Evolutionary conservation across 2,797 vertebrate genomes (phyloP), one percentile per base, ranked within the genome.

Genomic region (Poeciliopsis gracilis): DNA sequence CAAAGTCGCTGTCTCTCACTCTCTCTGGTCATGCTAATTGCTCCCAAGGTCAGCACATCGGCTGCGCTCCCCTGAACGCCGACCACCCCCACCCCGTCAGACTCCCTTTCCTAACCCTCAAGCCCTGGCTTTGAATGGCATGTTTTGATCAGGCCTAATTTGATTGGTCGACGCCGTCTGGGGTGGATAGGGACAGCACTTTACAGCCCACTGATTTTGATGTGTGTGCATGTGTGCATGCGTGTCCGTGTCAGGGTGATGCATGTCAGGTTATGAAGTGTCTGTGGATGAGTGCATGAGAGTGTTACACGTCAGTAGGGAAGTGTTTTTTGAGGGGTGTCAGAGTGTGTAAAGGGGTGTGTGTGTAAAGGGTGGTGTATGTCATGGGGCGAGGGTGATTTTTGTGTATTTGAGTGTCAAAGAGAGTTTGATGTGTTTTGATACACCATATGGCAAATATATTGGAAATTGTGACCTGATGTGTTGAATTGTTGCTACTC

Each of bases 71-170:
- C 85, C 85, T 90, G 84, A 91, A 91, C 75, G 45, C 87, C 85
- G 61, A 78, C 77, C 41, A 47, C 45, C 36, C 15, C 46, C 10
- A 18, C 4, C 76, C 41, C 66, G 9, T n/a, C 66, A 28, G 73
- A 46, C 59, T 77, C 85, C 73, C 67, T 45, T 11, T 61, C 30
- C 61, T 20, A 63, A n/a, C 77, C 51, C 61, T 77, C 85, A 73
- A 80, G 82, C 80, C 85, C 90, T 55, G 85, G 82, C 92, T 93
- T 93, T 96, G 95, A 96, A 94, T 95, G 94, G 91, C 95, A 94
- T 95, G 93, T 95, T 95, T 94, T 95, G 94, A 95, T 96, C 95
- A 95, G 93, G 90, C 88, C 93, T 96, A 94, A 95, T 96, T 95
- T 95, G 94, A 95, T 96, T 94, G 94, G 93, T 94, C 89, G 87